phyloP scores from a whole-genome alignment of 2,888 invertebrate genomes.

The Galerucella nymphaeae region DNA sequence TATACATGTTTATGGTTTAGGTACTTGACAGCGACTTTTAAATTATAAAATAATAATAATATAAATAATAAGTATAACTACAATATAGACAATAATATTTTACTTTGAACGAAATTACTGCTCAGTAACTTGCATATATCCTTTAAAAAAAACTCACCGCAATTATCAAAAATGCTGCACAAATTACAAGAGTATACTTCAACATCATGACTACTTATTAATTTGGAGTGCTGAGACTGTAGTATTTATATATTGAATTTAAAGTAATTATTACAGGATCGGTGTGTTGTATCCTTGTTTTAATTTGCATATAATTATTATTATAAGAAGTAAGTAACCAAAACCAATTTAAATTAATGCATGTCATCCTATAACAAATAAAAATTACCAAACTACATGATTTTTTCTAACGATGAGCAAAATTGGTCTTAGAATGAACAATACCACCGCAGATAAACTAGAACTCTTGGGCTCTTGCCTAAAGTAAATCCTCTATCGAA shows the following conservation, averaged over 20 bases:
- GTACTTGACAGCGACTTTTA: no score
- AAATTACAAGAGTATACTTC: conserved; percentile 7
- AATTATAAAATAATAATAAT: no score
- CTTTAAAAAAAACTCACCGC: conserved; percentile 1
- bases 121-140: not conserved
- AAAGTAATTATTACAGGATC: not conserved
- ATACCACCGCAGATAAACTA: no score
- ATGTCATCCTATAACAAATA: not conserved
- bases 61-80: no score
- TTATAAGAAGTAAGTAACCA: not conserved
- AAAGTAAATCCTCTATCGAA: no score
- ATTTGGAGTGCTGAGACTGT: not conserved
- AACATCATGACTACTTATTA: not conserved
- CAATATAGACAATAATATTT: no score
- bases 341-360: not conserved
- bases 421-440: no score
- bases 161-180: conserved; percentile 1
- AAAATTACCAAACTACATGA: no score
- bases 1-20: no score
- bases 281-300: not conserved
- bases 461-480: no score
- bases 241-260: conserved; percentile 10
- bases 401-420: no score
- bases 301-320: not conserved
- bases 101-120: no score